Evolutionary conservation across 2,888 invertebrate genomes (phyloP).

Genomic region (Stratiomys singularior): DNA sequence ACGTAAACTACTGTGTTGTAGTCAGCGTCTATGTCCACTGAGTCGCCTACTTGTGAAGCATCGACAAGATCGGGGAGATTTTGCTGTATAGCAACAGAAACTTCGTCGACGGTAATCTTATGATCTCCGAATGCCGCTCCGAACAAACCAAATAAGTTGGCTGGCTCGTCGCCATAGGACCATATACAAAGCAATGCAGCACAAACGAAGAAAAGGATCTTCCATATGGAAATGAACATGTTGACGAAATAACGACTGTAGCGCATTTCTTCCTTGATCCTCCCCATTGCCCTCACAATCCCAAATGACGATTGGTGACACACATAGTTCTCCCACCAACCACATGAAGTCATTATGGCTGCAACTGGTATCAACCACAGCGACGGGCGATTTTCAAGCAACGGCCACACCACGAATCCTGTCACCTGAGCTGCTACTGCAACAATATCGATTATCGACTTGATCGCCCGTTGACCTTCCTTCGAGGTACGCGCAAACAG

Average conservation of each 20-base stretch:
- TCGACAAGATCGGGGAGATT: constrained; percentile 78
- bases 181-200: constrained; percentile 78
- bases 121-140: constrained; percentile 81
- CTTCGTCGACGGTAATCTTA: constrained; percentile 80
- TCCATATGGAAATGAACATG: constrained; percentile 92
- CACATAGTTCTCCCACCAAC: constrained; percentile 99
- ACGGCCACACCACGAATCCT: constrained; percentile 92
- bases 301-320: constrained; percentile 84
- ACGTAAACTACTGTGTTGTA: constrained; percentile 81
- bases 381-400: constrained; percentile 78
- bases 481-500: constrained; percentile 84
- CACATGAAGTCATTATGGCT: constrained; percentile 86
- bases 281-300: constrained; percentile 75
- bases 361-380: constrained; percentile 89
- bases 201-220: constrained; percentile 82
- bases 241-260: constrained; percentile 89
- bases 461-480: constrained; percentile 80
- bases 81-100: constrained; percentile 61
- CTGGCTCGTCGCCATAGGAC: constrained; percentile 79
- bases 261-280: constrained; percentile 82
- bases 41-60: constrained; percentile 78
- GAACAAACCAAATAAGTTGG: constrained; percentile 80
- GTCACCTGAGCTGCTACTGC: constrained; percentile 91
- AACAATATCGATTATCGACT: constrained; percentile 83
- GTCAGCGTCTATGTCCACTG: constrained; percentile 76